A percentile compares a stretch with the other conserved stretches of the same genome.
These are phyloP conservation scores for Amitus sp. DNA, from an alignment of 2,888 invertebrate species.

Conservation along the genomic window DNA sequence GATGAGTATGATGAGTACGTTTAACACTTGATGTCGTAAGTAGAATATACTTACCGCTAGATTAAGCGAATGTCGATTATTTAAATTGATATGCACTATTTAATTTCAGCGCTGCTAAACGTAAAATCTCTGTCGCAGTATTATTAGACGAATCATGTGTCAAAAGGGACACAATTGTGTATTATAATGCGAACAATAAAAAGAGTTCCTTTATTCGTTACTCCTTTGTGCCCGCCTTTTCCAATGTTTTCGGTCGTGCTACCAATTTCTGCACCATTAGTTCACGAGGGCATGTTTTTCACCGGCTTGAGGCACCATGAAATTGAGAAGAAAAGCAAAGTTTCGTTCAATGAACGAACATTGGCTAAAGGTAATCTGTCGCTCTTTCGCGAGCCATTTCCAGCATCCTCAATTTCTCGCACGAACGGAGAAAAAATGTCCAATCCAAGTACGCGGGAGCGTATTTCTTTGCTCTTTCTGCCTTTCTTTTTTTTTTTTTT, in stretches of 20 bases:
- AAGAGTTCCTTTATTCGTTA: conserved; percentile 59
- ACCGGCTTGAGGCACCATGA: conserved; percentile 34
- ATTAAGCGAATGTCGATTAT: conserved; percentile 51
- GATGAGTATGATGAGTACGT: conserved; percentile 8
- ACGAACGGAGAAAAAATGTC: conserved; percentile 26
- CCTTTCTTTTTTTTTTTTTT: conserved; percentile 6
- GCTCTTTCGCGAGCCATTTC: conserved; percentile 31
- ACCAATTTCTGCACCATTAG: conserved; percentile 35
- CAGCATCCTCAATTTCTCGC: conserved; percentile 31
- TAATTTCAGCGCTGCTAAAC: conserved; percentile 51
- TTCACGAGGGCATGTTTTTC: conserved; percentile 28
- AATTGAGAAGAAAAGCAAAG: conserved; percentile 25
- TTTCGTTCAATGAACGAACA: conserved; percentile 27
- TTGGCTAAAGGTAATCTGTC: conserved; percentile 29
- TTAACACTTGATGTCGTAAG: conserved; percentile 17
- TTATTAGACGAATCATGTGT: conserved; percentile 54
- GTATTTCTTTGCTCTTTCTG: conserved; percentile 14
- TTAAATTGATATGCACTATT: conserved; percentile 51
- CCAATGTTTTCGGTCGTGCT: conserved; percentile 30
- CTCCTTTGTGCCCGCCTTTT: conserved; percentile 16
- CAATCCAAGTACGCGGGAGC: conserved; percentile 22
- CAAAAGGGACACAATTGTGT: conserved; percentile 42
- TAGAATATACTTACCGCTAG: conserved; percentile 42
- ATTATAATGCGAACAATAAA: conserved; percentile 57
- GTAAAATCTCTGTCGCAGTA: conserved; percentile 61